Percentiles rank a stretch among this genome's conserved stretches.
Conservation (phyloP, 2,888 invertebrate genomes). For the Ferrisia virgata region DNA sequence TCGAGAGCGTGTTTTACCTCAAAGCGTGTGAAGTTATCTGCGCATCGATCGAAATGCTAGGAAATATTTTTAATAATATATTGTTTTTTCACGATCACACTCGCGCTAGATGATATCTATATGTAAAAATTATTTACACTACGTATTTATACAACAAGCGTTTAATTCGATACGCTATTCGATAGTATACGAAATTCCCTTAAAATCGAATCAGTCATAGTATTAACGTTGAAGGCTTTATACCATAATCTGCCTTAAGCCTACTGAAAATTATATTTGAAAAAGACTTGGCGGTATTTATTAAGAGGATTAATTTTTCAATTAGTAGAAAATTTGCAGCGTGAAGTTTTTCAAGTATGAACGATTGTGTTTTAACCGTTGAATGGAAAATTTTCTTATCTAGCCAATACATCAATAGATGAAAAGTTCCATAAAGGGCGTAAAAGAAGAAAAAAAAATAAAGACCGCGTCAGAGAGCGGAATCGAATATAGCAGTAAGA, state of each 20-base stretch:
- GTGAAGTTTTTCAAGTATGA: not conserved
- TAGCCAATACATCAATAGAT: not conserved
- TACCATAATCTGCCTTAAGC: not conserved
- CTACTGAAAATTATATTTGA: conserved; percentile 1
- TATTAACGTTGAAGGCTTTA: not conserved
- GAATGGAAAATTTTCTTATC: not conserved
- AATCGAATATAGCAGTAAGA: too few species aligned
- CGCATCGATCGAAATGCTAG: not conserved
- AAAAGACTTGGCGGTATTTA: not conserved
- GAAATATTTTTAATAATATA: not conserved
- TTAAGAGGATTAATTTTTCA: conserved; percentile 12
- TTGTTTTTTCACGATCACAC: not conserved
- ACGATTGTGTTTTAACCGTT: not conserved
- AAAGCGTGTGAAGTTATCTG: too few species aligned
- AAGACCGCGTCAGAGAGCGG: too few species aligned
- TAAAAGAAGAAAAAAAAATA: too few species aligned
- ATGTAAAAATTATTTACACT: not conserved
- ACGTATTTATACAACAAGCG: not conserved
- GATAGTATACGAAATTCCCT: not conserved
- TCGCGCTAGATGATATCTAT: not conserved
- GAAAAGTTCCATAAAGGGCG: not conserved
- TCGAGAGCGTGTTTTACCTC: too few species aligned
- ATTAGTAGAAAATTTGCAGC: conserved; percentile 2
- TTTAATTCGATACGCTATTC: not conserved
- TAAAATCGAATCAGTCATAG: not conserved